These are phyloP conservation scores for Argya squamiceps DNA, from an alignment of 2,797 vertebrate genomes.

Conservation along the genomic window DNA sequence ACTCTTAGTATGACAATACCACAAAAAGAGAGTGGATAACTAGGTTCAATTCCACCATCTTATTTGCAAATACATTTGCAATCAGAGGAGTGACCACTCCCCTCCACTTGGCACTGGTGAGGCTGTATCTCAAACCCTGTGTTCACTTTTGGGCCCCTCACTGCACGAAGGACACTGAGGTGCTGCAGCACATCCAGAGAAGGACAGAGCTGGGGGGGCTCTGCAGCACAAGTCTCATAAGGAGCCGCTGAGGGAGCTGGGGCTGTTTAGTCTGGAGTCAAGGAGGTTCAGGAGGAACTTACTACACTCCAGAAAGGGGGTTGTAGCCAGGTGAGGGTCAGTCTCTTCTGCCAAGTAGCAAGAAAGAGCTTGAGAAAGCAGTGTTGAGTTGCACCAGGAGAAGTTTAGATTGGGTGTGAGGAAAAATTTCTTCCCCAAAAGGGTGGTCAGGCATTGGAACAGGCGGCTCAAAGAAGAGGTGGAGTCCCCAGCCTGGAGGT, in stretches of 20 bases:
- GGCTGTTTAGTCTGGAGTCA: neutral
- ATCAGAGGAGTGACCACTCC: neutral
- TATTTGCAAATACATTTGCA: neutral
- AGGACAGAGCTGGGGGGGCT: neutral
- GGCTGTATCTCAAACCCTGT: fast-evolving
- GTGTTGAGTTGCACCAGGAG: neutral
- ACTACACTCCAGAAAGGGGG: fast-evolving
- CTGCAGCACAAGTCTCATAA: neutral
- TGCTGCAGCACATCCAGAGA: fast-evolving
- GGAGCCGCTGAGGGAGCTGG: neutral
- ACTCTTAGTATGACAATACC: neutral
- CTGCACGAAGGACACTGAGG: too few species aligned
- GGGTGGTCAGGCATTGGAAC: neutral
- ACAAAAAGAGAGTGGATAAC: neutral
- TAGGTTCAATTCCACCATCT: neutral
- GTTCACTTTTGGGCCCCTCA: neutral
- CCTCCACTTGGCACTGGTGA: fast-evolving
- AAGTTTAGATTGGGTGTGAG: neutral
- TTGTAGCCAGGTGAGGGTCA: neutral
- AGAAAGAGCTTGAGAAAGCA: neutral
- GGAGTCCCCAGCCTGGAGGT: neutral
- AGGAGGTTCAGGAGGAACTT: neutral
- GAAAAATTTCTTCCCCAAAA: neutral
- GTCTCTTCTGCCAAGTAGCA: neutral
- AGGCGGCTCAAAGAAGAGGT: neutral